phyloP scores from a whole-genome alignment of 2,888 invertebrate genomes.

The Lottia gigantea region DNA sequence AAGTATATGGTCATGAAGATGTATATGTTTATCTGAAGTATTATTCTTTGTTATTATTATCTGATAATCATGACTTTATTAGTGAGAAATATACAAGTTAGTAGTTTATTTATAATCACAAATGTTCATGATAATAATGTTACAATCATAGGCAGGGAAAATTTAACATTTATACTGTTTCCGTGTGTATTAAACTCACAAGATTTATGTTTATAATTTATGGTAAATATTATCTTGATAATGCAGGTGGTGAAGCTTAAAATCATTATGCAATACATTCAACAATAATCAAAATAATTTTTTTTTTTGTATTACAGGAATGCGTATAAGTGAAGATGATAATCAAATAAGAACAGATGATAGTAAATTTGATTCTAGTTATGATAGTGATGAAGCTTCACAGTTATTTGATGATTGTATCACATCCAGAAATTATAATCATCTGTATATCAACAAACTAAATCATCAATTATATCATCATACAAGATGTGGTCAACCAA shows the following conservation, averaged over 20 bases:
- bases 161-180: too few relatives aligned
- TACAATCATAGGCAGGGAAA: too few relatives aligned
- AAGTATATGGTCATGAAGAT: conserved; percentile 37
- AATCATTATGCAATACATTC: too few relatives aligned
- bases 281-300: too few relatives aligned
- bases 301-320: not conserved
- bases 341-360: not conserved
- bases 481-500: conserved; percentile 29
- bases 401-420: not conserved
- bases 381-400: not conserved
- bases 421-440: not conserved
- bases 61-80: conserved; percentile 37
- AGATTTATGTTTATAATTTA: too few relatives aligned
- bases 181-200: too few relatives aligned
- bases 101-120: not conserved
- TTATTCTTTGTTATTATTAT: conserved; percentile 32
- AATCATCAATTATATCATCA: conserved; percentile 33
- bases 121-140: too few relatives aligned
- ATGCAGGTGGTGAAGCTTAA: too few relatives aligned
- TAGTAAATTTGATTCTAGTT: not conserved
- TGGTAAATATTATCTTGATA: too few relatives aligned
- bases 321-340: not conserved
- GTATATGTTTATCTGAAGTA: conserved; percentile 38
- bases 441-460: conserved; percentile 6
- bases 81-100: conserved; percentile 39